Evolutionary conservation across 2,113 vertebrate species (phyloP).

Genomic region (Eublepharis macularius): DNA sequence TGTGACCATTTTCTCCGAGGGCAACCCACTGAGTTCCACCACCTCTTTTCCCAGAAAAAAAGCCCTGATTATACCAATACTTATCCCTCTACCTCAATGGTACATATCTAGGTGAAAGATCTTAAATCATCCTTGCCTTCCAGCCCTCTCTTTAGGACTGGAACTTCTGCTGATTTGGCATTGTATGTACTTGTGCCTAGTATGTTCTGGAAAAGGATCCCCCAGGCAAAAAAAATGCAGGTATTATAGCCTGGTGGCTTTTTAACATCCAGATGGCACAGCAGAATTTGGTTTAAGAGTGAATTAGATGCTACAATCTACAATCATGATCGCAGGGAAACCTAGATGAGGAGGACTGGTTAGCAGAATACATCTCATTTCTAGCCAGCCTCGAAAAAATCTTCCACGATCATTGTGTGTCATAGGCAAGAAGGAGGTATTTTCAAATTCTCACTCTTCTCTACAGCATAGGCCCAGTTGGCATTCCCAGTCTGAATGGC

Average conservation of each 20-base stretch:
- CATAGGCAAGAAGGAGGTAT: conserved; percentile 37
- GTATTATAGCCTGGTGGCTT: too few species aligned
- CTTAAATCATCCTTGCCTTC: not conserved
- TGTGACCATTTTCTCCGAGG: too few species aligned
- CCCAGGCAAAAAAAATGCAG: not conserved
- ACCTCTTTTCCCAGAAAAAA: too few species aligned
- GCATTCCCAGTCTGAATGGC: conserved; percentile 12
- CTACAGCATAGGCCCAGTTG: conserved; percentile 23
- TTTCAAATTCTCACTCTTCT: conserved; percentile 38
- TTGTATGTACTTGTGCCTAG: not conserved
- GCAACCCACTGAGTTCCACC: too few species aligned
- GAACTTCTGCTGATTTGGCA: not conserved
- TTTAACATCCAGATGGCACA: not conserved
- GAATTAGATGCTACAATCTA: too few species aligned
- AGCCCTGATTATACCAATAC: too few species aligned
- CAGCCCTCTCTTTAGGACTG: not conserved
- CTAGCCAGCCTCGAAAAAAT: conserved; percentile 20
- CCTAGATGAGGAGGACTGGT: conserved; percentile 19
- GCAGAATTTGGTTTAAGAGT: not conserved
- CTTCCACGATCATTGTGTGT: conserved; percentile 27
- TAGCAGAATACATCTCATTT: conserved; percentile 27
- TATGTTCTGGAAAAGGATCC: not conserved
- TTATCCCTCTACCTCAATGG: not conserved
- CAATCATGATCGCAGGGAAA: not conserved
- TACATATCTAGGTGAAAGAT: not conserved